phyloP scores from a whole-genome alignment of 2,113 vertebrate genomes.

The Petrocephalus microphthalmus region DNA sequence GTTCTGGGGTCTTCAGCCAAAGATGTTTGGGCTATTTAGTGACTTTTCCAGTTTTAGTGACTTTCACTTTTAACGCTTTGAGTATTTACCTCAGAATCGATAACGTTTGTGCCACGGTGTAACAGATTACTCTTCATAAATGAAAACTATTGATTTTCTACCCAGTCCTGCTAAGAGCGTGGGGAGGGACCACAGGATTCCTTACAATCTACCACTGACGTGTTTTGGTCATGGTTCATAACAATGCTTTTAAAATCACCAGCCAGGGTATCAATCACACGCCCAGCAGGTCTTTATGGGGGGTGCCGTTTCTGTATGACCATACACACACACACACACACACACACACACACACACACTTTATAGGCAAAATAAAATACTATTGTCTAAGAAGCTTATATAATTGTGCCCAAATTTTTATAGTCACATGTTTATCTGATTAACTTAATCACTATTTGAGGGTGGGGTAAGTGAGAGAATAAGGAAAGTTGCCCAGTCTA shows the following conservation, averaged over 20 bases:
- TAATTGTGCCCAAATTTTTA: conserved; percentile 16
- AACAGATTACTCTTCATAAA: background rate
- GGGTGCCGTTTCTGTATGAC: background rate
- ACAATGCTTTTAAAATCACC: background rate
- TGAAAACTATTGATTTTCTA: background rate
- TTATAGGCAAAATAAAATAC: conserved; percentile 13
- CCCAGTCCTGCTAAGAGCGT: background rate
- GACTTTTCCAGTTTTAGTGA: background rate
- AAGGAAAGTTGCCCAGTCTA: background rate
- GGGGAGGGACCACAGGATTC: background rate
- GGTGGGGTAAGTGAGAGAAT: background rate
- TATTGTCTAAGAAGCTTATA: background rate
- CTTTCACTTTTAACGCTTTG: background rate
- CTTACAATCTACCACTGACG: background rate
- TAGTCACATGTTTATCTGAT: conserved; percentile 11
- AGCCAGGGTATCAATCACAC: background rate
- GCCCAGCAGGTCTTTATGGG: background rate
- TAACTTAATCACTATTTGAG: background rate
- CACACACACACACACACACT: background rate
- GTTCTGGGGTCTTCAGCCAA: background rate
- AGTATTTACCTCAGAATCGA: background rate
- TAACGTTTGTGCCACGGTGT: background rate
- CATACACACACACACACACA: background rate
- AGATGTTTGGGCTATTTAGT: background rate
- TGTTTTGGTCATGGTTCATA: background rate